Conservation (phyloP, 2,888 invertebrate genomes). For the Tigriopus californicus region DNA sequence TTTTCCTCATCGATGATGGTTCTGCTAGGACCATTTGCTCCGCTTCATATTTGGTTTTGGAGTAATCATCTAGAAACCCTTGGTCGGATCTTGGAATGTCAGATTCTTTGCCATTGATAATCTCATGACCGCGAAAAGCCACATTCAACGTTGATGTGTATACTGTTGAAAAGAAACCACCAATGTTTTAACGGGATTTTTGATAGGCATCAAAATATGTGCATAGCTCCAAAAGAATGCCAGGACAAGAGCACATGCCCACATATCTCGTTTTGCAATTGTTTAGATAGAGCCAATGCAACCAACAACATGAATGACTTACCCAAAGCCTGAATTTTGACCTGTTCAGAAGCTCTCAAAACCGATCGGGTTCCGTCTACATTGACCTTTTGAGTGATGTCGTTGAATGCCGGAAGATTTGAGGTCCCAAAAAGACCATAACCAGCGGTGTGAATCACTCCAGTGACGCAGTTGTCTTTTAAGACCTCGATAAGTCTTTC, state of each 20-base stretch:
- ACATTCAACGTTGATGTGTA: conserved; percentile 7
- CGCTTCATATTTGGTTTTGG: not conserved
- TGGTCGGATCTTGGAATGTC: not conserved
- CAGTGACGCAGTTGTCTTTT: not conserved
- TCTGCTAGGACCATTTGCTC: not conserved
- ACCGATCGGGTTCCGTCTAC: not conserved
- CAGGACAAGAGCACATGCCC: too few species aligned
- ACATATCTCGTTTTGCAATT: too few species aligned
- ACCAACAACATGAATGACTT: not conserved
- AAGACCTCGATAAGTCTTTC: not conserved
- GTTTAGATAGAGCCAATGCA: not conserved
- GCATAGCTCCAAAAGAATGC: not conserved
- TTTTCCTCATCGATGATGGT: too few species aligned
- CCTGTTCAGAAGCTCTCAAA: not conserved
- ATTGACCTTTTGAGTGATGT: not conserved
- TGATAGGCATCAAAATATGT: not conserved
- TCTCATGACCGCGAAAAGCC: not conserved
- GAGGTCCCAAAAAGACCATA: conserved; percentile 4
- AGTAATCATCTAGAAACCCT: conserved; percentile 1
- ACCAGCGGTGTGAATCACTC: not conserved
- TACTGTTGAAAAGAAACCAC: not conserved
- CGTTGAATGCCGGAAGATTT: not conserved
- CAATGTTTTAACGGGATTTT: not conserved
- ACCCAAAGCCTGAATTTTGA: not conserved
- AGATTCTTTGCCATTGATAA: not conserved